Evolutionary conservation across 2,797 vertebrate genomes (phyloP).

Genomic region (Lacerta agilis): DNA sequence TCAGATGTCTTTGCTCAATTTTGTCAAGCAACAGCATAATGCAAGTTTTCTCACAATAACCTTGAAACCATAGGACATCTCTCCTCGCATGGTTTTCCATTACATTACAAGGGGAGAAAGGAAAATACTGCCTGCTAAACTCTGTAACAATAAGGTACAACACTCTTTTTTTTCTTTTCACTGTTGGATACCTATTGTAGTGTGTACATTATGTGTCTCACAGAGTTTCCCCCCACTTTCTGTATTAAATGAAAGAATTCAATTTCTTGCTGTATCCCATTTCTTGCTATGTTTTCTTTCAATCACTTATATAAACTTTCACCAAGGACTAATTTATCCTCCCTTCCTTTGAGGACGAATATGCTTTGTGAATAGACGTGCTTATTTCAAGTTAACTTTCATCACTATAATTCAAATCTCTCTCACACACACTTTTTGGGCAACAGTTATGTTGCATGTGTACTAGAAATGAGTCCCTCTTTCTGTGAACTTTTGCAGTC

Average conservation of each 20-base stretch:
- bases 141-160: slow-evolving; percentile 23
- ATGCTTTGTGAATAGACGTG: not conserved
- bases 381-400: not conserved
- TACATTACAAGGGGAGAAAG: slow-evolving; percentile 14
- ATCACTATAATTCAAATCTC: not conserved
- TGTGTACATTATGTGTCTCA: slow-evolving; percentile 3
- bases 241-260: not conserved
- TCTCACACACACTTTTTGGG: not conserved
- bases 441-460: not conserved
- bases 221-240: not conserved
- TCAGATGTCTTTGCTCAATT: not conserved
- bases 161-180: slow-evolving; percentile 8
- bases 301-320: not conserved
- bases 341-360: not conserved
- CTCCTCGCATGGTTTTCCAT: slow-evolving; percentile 10
- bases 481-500: not conserved
- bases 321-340: not conserved
- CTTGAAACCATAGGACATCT: slow-evolving; percentile 10
- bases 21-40: slow-evolving; percentile 1
- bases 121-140: not conserved
- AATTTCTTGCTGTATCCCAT: not conserved
- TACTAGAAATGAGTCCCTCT: not conserved
- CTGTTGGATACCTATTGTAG: slow-evolving; percentile 32
- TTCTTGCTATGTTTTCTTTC: not conserved
- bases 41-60: slow-evolving; percentile 13